Base-by-base conservation (phyloP, 2,113 vertebrate species). In the Chitala chitala region DNA sequence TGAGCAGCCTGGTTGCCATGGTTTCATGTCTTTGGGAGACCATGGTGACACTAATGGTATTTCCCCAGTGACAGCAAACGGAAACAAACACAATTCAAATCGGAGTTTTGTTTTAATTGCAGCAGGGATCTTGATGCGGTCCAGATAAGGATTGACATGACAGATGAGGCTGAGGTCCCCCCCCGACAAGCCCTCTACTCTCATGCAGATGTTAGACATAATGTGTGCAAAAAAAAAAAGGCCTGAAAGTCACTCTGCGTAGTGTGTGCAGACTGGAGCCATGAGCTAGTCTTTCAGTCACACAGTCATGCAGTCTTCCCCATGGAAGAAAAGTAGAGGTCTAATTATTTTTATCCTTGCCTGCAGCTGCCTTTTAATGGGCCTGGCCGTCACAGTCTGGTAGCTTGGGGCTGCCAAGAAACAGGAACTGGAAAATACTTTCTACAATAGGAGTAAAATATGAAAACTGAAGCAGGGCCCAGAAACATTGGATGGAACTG, bases 341-440 rank as follows among this genome's bases (percentile, higher is more conserved):
- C 83, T 90, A 85, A 90, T 90, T 90, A 90, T 90, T 91, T 91
- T 88, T 88, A 87, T 91, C 91, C 87, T 78, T 74, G 88, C 87
- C 90, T 90, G 88, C 91, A 92, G 92, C 92, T 92, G 86, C 85
- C 82, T 83, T 84, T 76, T 77, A 75, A 59, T 36, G 84, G 84
- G 86, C 86, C 86, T 91, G 87, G 91, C 88, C 89, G 78, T 78
- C 89, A 86, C 84, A 80, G 69, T 31, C 80, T 48, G 77, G 87
- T 63, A 80, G 76, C 82, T 66, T 82, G 81, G 65, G 38, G 80
- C 85, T 85, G 90, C 90, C 92, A 91, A 90, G 89, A 88, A 88
- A 90, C 84, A 80, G 84, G 89, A 90, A 89, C 86, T 87, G 91
- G 86, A 87, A 92, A 92, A 87, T 89, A 91, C 89, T 91, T 92